phyloP scores from a whole-genome alignment of 2,888 invertebrate genomes.

The Chalcis sispes region DNA sequence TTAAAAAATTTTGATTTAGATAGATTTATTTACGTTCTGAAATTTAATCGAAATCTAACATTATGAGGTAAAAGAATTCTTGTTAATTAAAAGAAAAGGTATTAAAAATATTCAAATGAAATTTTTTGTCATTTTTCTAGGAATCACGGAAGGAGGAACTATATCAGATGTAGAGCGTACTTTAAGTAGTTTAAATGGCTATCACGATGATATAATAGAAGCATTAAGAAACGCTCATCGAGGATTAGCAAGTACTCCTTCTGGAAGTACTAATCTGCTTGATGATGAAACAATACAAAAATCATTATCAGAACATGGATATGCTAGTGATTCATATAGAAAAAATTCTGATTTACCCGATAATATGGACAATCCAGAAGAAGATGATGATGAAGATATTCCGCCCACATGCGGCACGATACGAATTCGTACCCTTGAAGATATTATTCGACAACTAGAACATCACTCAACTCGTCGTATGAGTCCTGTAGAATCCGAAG shows the following conservation, averaged over 20 bases:
- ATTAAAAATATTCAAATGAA: no score
- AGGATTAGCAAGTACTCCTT: slow-evolving; percentile 80
- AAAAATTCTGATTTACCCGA: slow-evolving; percentile 83
- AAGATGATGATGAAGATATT: slow-evolving; percentile 84
- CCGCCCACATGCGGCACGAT: slow-evolving; percentile 88
- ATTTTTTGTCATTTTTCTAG: slow-evolving; percentile 55
- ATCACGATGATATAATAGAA: slow-evolving; percentile 94
- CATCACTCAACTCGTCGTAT: slow-evolving; percentile 91
- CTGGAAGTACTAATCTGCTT: slow-evolving; percentile 81
- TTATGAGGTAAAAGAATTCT: no score
- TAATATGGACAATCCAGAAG: slow-evolving; percentile 82
- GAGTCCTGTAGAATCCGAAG: slow-evolving; percentile 94
- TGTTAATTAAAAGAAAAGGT: no score
- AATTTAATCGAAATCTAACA: no score
- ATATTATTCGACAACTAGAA: slow-evolving; percentile 91
- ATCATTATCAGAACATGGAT: slow-evolving; percentile 82
- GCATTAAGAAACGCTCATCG: slow-evolving; percentile 91
- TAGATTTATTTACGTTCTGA: no score
- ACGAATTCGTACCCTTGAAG: slow-evolving; percentile 93
- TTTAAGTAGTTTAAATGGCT: slow-evolving; percentile 92
- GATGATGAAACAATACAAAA: slow-evolving; percentile 84
- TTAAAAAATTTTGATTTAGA: no score
- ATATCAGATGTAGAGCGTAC: slow-evolving; percentile 90
- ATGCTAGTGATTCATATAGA: slow-evolving; percentile 78
- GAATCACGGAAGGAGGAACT: slow-evolving; percentile 78